Evolutionary conservation across 2,888 invertebrate genomes (phyloP), one percentile per base, ranked within the genome.

Genomic region (Dynastes hyllus): DNA sequence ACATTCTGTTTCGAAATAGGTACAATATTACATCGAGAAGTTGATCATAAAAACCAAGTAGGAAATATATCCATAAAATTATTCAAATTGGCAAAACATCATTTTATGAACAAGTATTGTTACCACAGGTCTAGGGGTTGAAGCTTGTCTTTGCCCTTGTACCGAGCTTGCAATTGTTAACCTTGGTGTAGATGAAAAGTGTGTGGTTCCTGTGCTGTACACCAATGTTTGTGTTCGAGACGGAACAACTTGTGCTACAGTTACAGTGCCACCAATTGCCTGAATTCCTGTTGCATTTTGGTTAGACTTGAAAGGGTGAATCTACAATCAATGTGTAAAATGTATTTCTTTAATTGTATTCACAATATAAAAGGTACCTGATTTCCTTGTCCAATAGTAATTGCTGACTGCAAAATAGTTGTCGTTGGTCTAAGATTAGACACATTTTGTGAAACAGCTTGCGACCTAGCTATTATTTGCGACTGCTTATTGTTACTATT

Each of bases 161-260:
- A 84, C 76, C 9, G 86, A 82, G 77, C 82, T 87, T 2, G 88
- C 85, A 61, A 88, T 86, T 66, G 88, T 86, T 53, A 89, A 83
- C 79, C 88, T 84, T 2, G 89, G 86, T 76, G 87, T 77, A 22
- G 87, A 84, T 71, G 86, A 86, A 79, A 85, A 85, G 61, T 84
- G 85, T 37, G 82, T 78, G 78, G 86, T 87, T 29, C 84, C 84
- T 9, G 88, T 85, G 80, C 85, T 88, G 79, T 89, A 89, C 29
- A 89, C 88, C 63, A 89, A 86, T 55, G 89, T 87, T 83, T 89
- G 89, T 16, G 88, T 88, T 58, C 89, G 84, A 27, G 86, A 80
- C n/a, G 89, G 89, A 55, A 89, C 77, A 63, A 89, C 88, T 83
- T 89, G 89, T 27, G 87, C 87, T 76, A 86, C 79, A 13, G 89